Conservation (phyloP, 2,797 vertebrate genomes). For the Bufotes viridis region DNA sequence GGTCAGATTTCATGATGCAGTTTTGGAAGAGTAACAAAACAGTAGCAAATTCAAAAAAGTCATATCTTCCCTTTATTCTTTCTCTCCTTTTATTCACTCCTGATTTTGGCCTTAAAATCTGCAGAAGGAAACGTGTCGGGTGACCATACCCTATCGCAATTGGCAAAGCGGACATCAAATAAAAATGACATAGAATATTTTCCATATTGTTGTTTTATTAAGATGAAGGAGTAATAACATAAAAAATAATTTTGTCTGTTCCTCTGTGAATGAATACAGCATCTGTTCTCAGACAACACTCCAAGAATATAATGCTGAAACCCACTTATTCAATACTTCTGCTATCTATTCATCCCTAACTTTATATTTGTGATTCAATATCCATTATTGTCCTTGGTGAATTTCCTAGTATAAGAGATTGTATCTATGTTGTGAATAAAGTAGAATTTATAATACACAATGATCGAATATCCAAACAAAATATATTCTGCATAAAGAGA, state of each 20-base stretch:
- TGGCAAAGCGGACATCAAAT: not conserved
- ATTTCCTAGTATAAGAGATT: conserved; percentile 52
- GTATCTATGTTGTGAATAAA: conserved; percentile 59
- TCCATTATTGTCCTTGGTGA: conserved; percentile 62
- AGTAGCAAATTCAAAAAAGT: too few species aligned
- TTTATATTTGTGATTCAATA: conserved; percentile 59
- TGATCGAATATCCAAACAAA: conserved; percentile 60
- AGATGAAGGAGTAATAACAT: not conserved
- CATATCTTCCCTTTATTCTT: too few species aligned
- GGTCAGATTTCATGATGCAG: too few species aligned
- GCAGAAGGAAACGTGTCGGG: too few species aligned
- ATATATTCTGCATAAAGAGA: conserved; percentile 58
- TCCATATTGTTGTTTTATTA: not conserved
- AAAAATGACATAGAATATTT: not conserved
- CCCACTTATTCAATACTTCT: conserved; percentile 28
- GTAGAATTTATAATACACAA: conserved; percentile 54
- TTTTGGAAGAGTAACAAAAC: too few species aligned
- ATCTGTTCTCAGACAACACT: not conserved
- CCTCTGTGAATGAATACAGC: not conserved
- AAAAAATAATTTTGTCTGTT: not conserved
- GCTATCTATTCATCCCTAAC: conserved; percentile 33
- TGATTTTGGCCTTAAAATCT: too few species aligned
- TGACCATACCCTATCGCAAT: not conserved
- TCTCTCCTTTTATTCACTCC: too few species aligned
- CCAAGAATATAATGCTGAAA: conserved; percentile 20